Percentiles rank a stretch among this genome's conserved stretches.
Conservation (phyloP, 2,888 invertebrate genomes). For the Stomorhina lunata region DNA sequence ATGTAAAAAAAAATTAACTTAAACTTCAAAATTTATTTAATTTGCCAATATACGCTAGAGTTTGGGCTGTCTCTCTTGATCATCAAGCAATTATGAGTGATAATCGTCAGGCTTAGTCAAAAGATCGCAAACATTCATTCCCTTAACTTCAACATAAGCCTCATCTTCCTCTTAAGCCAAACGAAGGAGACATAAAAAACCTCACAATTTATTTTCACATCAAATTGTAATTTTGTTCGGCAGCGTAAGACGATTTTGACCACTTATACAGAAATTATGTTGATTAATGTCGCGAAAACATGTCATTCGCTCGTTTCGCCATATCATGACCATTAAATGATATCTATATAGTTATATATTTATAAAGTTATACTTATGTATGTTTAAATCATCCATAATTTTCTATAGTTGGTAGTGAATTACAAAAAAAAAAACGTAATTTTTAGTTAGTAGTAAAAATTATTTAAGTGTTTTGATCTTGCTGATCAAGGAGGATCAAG, state of each 20-base stretch:
- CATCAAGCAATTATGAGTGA: conserved; percentile 66
- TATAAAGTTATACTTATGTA: background rate
- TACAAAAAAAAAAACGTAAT: too few relatives aligned
- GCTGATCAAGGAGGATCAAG: too few relatives aligned
- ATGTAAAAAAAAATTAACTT: too few relatives aligned
- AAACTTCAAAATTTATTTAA: conserved; percentile 58
- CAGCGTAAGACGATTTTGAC: conserved; percentile 71
- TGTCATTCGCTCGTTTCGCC: conserved; percentile 79
- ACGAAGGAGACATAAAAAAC: too few relatives aligned
- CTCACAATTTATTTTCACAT: conserved; percentile 79
- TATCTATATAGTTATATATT: conserved; percentile 19
- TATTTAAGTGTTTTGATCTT: too few relatives aligned
- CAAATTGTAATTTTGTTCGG: conserved; percentile 78
- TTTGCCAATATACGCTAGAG: conserved; percentile 49
- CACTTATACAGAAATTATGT: conserved; percentile 79
- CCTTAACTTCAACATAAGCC: too few relatives aligned
- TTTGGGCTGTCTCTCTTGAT: conserved; percentile 39
- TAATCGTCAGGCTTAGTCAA: conserved; percentile 57
- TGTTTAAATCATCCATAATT: background rate
- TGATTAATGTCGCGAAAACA: conserved; percentile 79
- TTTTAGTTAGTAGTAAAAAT: too few relatives aligned
- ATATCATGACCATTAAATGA: conserved; percentile 65
- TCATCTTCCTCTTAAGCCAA: too few relatives aligned
- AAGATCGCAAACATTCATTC: too few relatives aligned
- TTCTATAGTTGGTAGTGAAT: conserved; percentile 6